Base-by-base conservation (phyloP, 2,888 invertebrate genomes). In the Pterobdella sp. region DNA sequence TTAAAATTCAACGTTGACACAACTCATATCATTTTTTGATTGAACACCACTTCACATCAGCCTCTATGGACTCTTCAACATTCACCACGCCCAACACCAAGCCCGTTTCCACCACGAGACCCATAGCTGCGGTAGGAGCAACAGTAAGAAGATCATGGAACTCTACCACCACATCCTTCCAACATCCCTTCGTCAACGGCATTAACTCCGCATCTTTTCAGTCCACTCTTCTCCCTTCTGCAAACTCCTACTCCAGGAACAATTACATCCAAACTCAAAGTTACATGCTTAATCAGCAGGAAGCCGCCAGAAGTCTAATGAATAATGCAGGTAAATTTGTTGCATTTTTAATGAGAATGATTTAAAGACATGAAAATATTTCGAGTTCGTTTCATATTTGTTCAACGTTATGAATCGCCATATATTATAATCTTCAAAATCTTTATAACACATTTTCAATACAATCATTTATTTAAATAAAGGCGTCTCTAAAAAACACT, bases 81-180 rank as follows among this genome's bases (percentile, higher is more conserved):
- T 18, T 26, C 7, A 56, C 32, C 31, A 7, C 31, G 32, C 26
- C 64, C 26, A 36, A 26, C 63, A 26, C 64, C 29, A 63, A 26
- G 22, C 18, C 70, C 18, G 34, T 37, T 22, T 49, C 52, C 1
- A 34, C 69, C 35, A 60, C 67, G 7, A 56, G 74, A 26, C 74
- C 74, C 7, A 68, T 74, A 34, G 74, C 74, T 35, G 74, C 74
- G 0, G 74, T 74, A 0, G 74, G 74, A 26, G 74, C 74, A 42
- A 74, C 74, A 1, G 68, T 73, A 42, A 56, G 72, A 32, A 68
- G 74, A 26, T 49, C 72, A n/a, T 74, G 74, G 74, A 71, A 68
- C 29, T 3, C 14, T 3, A 3, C 60, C n/a, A 56, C 60, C 60
- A 56, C n/a, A 4, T 14, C 60, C 60, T 14, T 42, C 18, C 42